Evolutionary conservation across 2,888 invertebrate genomes (phyloP), one percentile per base, ranked within the genome.

Genomic region (Zygaena filipendulae): DNA sequence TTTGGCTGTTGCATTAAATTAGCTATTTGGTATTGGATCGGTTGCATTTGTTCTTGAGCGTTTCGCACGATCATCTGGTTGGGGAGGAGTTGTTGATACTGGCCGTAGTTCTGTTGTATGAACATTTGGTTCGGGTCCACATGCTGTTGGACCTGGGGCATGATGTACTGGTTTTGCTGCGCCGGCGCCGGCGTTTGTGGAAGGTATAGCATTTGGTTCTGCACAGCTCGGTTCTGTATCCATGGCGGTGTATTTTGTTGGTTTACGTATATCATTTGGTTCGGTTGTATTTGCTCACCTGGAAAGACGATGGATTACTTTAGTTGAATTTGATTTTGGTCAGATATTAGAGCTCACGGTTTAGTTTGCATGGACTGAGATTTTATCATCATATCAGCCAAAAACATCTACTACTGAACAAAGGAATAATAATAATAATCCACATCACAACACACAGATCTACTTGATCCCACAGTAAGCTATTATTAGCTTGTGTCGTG

Each of bases 171-270:
- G 50, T 58, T 63, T n/a, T n/a, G n/a, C n/a, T n/a, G n/a, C n/a
- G n/a, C n/a, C n/a, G n/a, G n/a, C 43, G 62, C 57, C 26, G 41
- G 40, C 36, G 68, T 36, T 20, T 74, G 71, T 32, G 71, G 75
- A 13, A 77, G 59, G 43, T 75, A 77, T 11, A 72, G 52, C 4
- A 75, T 56, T 37, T 59, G 69, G 42, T 64, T 71, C 32, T 62
- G 68, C 2, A 58, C 40, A 23, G 49, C 43, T 25, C 64, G 45
- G 53, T 64, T 70, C 23, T 74, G 70, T 25, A 61, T 59, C 77
- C 77, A 79, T 52, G 77, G 77, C 22, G 77, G 77, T 7, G 68
- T 57, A 23, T 74, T 77, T 38, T 72, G 70, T 2, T 67, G 62
- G 35, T 74, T 75, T 29, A 75, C 58, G 25, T 70, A 53, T 33